Evolutionary conservation across 2,797 vertebrate genomes (phyloP), one percentile per base, ranked within the genome.

Genomic region (Smutsia temminckii): DNA sequence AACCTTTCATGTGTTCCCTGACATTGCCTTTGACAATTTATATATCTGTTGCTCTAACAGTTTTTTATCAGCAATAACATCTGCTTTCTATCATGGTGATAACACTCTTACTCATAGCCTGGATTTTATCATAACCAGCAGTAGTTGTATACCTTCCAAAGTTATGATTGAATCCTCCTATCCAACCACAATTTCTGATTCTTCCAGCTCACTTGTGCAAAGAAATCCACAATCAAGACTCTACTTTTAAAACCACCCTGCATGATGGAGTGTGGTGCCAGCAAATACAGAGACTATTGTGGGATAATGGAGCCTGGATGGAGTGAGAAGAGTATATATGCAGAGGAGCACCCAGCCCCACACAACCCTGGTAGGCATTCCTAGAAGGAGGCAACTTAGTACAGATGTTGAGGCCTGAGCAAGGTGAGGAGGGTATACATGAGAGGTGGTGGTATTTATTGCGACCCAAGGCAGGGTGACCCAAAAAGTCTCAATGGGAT

Each of bases 281-380:
- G 3, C 5, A 79, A 83, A 79, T 17, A 9, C 3, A 84, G 16
- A 21, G 14, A 4, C 2, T 16, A 4, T 21, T 68, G 2, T 32
- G 21, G n/a, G 8, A 34, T 71, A 1, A 7, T 34, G 21, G 21
- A 71, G 2, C 3, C 3, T 49, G 2, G n/a, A 21, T 14, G 7
- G 29, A 40, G 5, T n/a, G 42, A 55, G 55, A 5, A 42, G n/a
- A 8, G 34, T 78, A 6, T 23, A 17, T 0, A 20, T 1, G 1
- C 12, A 5, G 46, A 40, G 2, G 6, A 13, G 1, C 11, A 1
- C 9, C 61, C 17, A 53, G 8, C 5, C 1, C 21, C 18, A 2
- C 5, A 40, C 5, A 51, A 55, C 17, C 59, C 29, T 66, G 5
- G 17, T 57, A 4, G 3, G 21, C 7, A 14, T n/a, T 88, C 42